phyloP scores from a whole-genome alignment of 2,113 vertebrate species.

The Danionella cerebrum region DNA sequence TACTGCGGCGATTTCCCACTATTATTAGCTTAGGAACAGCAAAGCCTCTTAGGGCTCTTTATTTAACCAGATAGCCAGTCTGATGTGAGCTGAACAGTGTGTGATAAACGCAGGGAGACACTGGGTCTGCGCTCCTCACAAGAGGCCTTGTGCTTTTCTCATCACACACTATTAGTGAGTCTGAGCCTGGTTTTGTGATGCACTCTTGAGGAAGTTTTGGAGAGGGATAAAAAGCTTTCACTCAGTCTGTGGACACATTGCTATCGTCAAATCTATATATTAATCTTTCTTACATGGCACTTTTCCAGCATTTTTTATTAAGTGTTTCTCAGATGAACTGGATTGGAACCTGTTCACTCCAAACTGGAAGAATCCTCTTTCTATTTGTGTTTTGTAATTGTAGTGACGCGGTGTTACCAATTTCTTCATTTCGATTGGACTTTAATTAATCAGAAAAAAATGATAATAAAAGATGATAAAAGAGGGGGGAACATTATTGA shows the following conservation, averaged over 20 bases:
- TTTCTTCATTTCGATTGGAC: too few species aligned
- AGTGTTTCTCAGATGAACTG: too few species aligned
- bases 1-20: conserved; percentile 47
- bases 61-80: conserved; percentile 67
- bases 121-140: conserved; percentile 3
- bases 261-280: too few species aligned
- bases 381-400: too few species aligned
- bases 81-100: conserved; percentile 47
- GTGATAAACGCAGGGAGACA: conserved; percentile 7
- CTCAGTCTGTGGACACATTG: background rate
- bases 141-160: background rate
- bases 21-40: conserved; percentile 70
- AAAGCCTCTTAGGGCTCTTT: conserved; percentile 71
- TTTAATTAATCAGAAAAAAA: too few species aligned
- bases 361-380: too few species aligned
- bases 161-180: background rate
- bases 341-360: too few species aligned
- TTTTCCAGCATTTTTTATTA: too few species aligned
- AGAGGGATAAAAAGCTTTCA: conserved; percentile 1
- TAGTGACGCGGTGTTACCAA: too few species aligned
- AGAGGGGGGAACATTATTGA: too few species aligned
- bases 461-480: too few species aligned
- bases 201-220: background rate
- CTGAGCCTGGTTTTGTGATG: background rate
- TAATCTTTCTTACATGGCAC: too few species aligned